Conservation (phyloP, 2,797 vertebrate species). For the Lagorchestes hirsutus region DNA sequence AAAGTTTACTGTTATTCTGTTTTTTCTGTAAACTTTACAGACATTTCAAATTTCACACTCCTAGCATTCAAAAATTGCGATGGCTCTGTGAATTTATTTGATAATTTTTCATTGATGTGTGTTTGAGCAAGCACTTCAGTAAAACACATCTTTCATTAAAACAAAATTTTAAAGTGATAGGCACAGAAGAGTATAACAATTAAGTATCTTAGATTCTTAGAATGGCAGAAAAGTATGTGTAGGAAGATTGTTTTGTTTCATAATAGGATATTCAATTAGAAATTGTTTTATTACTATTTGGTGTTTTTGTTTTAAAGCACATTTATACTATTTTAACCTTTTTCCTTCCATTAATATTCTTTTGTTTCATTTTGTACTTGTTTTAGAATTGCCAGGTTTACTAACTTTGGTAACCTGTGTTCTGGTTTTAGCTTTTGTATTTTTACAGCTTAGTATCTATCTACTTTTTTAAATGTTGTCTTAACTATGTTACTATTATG, state of each 20-base stretch:
- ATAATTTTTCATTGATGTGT: constrained; percentile 66
- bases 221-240: constrained; percentile 46
- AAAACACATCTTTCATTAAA: not conserved
- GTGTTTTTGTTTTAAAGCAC: constrained; percentile 29
- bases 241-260: not conserved
- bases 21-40: constrained; percentile 57
- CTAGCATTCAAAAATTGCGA: constrained; percentile 64
- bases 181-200: constrained; percentile 52
- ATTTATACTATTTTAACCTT: constrained; percentile 31
- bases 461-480: constrained; percentile 75
- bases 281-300: constrained; percentile 61
- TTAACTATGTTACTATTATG: constrained; percentile 59
- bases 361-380: constrained; percentile 63
- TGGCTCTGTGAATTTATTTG: constrained; percentile 47
- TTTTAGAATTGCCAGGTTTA: constrained; percentile 65
- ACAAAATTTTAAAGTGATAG: constrained; percentile 49
- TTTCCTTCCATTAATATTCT: constrained; percentile 51
- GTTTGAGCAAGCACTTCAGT: constrained; percentile 75
- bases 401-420: constrained; percentile 78
- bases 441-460: constrained; percentile 80
- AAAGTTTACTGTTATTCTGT: constrained; percentile 32
- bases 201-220: constrained; percentile 8
- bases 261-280: constrained; percentile 20
- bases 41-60: constrained; percentile 38
- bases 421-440: constrained; percentile 82